Evolutionary conservation across 2,797 vertebrate species (phyloP).

Genomic region (Amblyraja radiata): DNA sequence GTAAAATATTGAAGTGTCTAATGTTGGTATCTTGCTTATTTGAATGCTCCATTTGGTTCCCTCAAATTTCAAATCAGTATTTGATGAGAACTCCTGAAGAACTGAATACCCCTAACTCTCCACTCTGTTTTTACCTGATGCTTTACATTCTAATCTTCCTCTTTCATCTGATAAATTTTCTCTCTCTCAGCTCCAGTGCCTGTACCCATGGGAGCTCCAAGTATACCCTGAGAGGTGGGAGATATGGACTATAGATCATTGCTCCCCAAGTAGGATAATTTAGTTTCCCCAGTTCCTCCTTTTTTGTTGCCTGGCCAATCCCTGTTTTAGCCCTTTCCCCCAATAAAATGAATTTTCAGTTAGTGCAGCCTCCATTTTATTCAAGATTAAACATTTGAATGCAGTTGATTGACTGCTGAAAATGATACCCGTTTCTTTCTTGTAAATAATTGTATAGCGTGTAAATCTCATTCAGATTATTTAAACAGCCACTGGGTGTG

Average conservation of each 20-base stretch:
- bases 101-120: not conserved
- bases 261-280: not conserved
- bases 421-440: conserved; percentile 14
- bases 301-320: conserved; percentile 2
- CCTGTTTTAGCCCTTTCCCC: not conserved
- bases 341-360: conserved; percentile 17
- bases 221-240: not conserved
- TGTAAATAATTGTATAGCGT: conserved; percentile 95
- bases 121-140: not conserved
- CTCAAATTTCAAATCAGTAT: not conserved
- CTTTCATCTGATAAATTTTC: not conserved
- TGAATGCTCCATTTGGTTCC: not conserved
- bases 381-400: conserved; percentile 25
- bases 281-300: not conserved
- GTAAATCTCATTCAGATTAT: conserved; percentile 58
- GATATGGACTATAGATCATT: not conserved
- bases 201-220: not conserved
- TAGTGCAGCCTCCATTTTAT: conserved; percentile 25
- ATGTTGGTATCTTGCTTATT: not conserved
- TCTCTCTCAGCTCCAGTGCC: not conserved
- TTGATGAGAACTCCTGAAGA: too few species aligned
- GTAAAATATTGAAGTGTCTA: too few species aligned
- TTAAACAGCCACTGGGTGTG: conserved; percentile 56
- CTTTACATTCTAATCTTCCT: not conserved
- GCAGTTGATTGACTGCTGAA: conserved; percentile 29